Conservation (phyloP, 1,140 invertebrate species). For the Physella acuta region DNA sequence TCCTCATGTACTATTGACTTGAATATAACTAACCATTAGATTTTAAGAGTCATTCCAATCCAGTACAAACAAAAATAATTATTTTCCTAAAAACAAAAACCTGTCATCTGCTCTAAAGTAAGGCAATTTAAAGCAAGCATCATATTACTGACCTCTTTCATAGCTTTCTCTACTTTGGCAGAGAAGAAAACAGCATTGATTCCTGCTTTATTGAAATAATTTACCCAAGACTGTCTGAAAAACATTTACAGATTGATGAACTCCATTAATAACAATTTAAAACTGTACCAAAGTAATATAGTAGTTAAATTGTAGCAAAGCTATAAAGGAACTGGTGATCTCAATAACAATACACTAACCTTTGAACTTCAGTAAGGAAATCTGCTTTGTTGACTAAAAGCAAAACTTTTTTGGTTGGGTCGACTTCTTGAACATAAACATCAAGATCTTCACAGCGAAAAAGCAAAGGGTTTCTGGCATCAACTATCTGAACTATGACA, state of each 20-base stretch:
- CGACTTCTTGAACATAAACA: constrained; percentile 84
- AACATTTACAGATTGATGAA: not conserved
- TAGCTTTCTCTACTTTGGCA: constrained; percentile 63
- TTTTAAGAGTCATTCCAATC: no score
- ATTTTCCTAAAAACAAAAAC: no score
- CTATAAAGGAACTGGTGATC: not conserved
- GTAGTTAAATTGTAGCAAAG: no score
- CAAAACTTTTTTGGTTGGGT: constrained; percentile 76
- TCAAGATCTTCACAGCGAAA: constrained; percentile 95
- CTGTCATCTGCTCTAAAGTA: no score
- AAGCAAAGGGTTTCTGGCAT: constrained; percentile 93
- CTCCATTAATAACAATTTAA: no score
- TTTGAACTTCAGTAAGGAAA: constrained; percentile 79
- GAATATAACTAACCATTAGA: no score
- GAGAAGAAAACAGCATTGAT: constrained; percentile 84
- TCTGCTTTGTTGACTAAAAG: constrained; percentile 97
- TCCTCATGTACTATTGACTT: no score
- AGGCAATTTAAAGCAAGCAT: no score
- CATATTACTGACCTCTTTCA: constrained; percentile 20
- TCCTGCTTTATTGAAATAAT: constrained; percentile 77
- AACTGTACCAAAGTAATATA: no score
- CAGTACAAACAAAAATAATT: no score
- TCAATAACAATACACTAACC: constrained; percentile 57
- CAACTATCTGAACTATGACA: constrained; percentile 92
- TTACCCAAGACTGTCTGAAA: constrained; percentile 73